Base-by-base conservation (phyloP, 2,888 invertebrate species). In the Agonum fuliginosum region DNA sequence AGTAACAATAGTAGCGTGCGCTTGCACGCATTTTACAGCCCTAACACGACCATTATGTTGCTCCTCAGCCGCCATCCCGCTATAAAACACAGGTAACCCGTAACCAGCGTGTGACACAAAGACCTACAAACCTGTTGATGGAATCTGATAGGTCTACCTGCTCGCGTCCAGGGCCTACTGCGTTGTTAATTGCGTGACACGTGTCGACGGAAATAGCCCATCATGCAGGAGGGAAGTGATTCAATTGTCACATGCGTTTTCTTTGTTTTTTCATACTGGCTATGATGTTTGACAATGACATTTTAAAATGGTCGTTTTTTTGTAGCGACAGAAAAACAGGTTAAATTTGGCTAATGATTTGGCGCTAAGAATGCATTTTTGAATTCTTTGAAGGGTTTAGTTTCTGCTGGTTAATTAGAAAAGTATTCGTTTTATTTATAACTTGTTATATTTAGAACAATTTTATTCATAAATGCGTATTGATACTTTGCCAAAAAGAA, bases 41-140 rank as follows among this genome's bases (percentile, higher is more conserved):
- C 71, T 71, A 71, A 71, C 48, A 46, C 46, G 34, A 24, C 30
- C 51, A 71, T 71, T 71, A 71, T 48, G 71, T 27, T 12, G 19
- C 48, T 17, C 22, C 19, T 48, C 20, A 19, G 48, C 48, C 19
- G 8, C 34, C 37, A 1, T 41, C 20, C 14, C 14, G 12, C 46
- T 51, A 34, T 71, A 71, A 71, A 71, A 71, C 70, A 71, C 71
- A 71, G 71, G 71, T 71, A 71, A 67, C 37, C 62, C 34, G 62
- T 71, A 71, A 67, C 37, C 62, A 17, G 62, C 20, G 17, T 30
- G 80, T 80, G 81, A 81, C 80, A 80, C 81, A 81, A 80, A 81
- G 67, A 67, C 67, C 82, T 78, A 80, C 81, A 81, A 82, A 83
- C 83, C 83, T 83, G 83, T 83, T 83, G 83, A 83, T 83, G 48